Evolutionary conservation across 2,797 vertebrate genomes (phyloP).

Genomic region (Columba guinea): DNA sequence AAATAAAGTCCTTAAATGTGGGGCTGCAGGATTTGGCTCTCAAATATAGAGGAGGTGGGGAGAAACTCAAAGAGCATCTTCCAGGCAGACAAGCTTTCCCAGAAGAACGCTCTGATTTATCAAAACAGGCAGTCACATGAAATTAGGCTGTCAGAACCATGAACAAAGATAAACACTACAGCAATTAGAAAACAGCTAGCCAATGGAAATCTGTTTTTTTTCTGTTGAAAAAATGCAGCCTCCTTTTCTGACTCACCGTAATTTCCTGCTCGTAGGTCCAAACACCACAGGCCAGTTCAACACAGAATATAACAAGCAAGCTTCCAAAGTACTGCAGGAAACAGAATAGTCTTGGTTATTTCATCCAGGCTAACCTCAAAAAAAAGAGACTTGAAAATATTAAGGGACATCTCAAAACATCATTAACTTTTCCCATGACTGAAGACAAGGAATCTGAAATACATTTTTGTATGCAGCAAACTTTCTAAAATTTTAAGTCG

Average conservation of each 20-base stretch:
- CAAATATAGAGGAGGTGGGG: not conserved
- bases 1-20: not conserved
- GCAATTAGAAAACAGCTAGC: slow-evolving; percentile 31
- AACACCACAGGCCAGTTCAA: slow-evolving; percentile 93
- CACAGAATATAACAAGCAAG: slow-evolving; percentile 94
- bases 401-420: not conserved
- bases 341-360: slow-evolving; percentile 41
- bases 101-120: not conserved
- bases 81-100: not conserved
- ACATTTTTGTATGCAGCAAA: not conserved
- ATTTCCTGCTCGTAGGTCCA: slow-evolving; percentile 92
- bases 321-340: slow-evolving; percentile 92
- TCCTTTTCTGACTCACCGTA: slow-evolving; percentile 75
- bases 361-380: not conserved
- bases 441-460: not conserved
- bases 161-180: slow-evolving; percentile 20
- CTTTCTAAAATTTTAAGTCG: not conserved
- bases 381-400: not conserved
- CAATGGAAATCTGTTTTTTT: slow-evolving; percentile 34
- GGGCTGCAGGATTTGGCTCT: not conserved
- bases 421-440: not conserved
- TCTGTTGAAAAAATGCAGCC: slow-evolving; percentile 13
- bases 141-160: not conserved
- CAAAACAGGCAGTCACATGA: not conserved
- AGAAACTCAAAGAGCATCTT: not conserved